Evolutionary conservation across 2,113 vertebrate species (phyloP), one percentile per base, ranked within the genome.

Genomic region (Scortum barcoo): DNA sequence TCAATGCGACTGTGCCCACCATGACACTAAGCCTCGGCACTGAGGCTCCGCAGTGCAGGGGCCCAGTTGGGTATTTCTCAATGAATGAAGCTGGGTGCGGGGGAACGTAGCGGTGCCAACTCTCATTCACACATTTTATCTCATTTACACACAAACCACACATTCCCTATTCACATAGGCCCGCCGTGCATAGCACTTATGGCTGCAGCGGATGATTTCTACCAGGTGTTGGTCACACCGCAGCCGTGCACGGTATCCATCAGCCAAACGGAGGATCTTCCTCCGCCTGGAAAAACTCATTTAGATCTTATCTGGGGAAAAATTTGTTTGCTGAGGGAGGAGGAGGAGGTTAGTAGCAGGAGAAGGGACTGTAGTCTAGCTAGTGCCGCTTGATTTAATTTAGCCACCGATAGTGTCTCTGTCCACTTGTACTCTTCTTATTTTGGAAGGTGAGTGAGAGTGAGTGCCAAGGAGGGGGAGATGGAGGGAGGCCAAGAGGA

Each of bases 221-320:
- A 69, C 77, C 14, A 86, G 91, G 86, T 83, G 90, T 81, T 87
- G 86, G 89, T 86, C 87, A 57, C 88, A 76, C 76, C 50, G 80
- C 83, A 60, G 83, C 85, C 83, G 67, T 42, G 77, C 89, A 77
- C 86, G 60, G 90, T 82, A 94, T 94, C 92, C 93, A 91, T 93
- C 94, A 95, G 91, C 87, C 85, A 57, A 83, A 83, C 88, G 61
- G 87, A 91, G 88, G 86, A 87, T 90, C 91, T 86, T 89, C 86
- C 90, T 88, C 87, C 40, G 91, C 90, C 91, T 93, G 92, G 93
- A 91, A 94, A 94, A 95, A 95, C 95, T 95, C 94, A 95, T 96
- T 95, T 95, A 95, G 94, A 95, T 94, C 91, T 91, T 94, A 95
- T 95, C 93, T 93, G 89, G 93, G 91, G 88, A 87, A 91, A 94